Evolutionary conservation across 2,797 vertebrate species (phyloP).

Genomic region (Falco berigora): DNA sequence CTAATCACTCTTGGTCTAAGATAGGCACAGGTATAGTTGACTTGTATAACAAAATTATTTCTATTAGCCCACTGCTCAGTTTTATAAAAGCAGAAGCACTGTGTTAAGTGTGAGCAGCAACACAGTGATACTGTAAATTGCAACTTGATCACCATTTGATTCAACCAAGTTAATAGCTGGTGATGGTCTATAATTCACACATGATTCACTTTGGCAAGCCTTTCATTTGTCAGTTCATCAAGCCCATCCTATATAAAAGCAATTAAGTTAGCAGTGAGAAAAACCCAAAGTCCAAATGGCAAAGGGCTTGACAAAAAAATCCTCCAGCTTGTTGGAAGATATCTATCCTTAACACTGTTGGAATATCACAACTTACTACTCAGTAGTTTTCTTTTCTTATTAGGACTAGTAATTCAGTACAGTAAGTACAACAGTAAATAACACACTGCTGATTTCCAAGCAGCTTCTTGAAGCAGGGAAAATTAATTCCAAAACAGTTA

Average conservation of each 20-base stretch:
- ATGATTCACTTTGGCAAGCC: constrained; percentile 11
- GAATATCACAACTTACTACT: neutral
- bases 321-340: neutral
- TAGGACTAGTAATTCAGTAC: neutral
- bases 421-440: neutral
- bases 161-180: constrained; percentile 23
- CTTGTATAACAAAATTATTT: neutral
- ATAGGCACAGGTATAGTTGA: neutral
- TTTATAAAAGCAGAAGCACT: neutral
- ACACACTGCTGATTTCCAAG: neutral
- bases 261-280: neutral
- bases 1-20: neutral
- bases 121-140: neutral
- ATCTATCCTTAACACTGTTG: neutral
- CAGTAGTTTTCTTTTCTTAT: neutral
- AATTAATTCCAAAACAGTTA: constrained; percentile 2
- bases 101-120: neutral
- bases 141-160: constrained; percentile 40
- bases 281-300: neutral
- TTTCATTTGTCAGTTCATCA: neutral
- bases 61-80: neutral
- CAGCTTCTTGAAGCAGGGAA: neutral
- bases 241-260: neutral
- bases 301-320: neutral
- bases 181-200: neutral